Evolutionary conservation across 2,888 invertebrate species (phyloP).

Genomic region (Vanessa cardui): DNA sequence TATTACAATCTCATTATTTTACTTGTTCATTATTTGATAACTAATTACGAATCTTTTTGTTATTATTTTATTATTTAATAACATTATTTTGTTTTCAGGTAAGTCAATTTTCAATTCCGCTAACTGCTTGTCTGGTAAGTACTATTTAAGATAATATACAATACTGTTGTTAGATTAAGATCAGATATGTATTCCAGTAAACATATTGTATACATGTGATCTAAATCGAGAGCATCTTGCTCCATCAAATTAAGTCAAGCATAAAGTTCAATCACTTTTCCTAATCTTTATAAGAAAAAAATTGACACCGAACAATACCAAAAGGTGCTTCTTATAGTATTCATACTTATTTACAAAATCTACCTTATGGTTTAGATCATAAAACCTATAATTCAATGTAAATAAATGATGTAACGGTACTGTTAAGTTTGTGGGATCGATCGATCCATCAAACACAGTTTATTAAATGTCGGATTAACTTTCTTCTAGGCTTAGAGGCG

Average conservation of each 20-base stretch:
- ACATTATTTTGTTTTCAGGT: conserved; percentile 38
- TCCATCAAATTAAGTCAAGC: conserved; percentile 59
- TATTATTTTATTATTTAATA: no score
- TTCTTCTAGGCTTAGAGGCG: conserved; percentile 58
- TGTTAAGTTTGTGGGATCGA: conserved; percentile 44
- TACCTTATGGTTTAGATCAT: conserved; percentile 42
- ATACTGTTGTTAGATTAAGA: not conserved
- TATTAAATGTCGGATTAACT: conserved; percentile 72
- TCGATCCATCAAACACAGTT: conserved; percentile 69
- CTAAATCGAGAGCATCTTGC: conserved; percentile 6
- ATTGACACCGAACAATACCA: conserved; percentile 51
- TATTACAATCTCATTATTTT: no score
- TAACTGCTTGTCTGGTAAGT: not conserved
- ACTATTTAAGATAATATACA: not conserved
- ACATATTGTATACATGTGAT: not conserved
- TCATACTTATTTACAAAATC: conserved; percentile 32
- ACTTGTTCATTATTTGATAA: no score
- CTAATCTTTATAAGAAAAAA: conserved; percentile 57
- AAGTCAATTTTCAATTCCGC: conserved; percentile 25
- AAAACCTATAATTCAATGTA: conserved; percentile 33
- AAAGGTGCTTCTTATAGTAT: conserved; percentile 39
- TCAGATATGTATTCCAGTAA: not conserved
- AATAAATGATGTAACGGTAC: conserved; percentile 21
- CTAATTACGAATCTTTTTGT: no score
- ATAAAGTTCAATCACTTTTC: conserved; percentile 65